These are phyloP conservation scores for Pristionchus arcanus DNA, from an alignment of 2,888 invertebrate genomes.

Conservation along the genomic window DNA sequence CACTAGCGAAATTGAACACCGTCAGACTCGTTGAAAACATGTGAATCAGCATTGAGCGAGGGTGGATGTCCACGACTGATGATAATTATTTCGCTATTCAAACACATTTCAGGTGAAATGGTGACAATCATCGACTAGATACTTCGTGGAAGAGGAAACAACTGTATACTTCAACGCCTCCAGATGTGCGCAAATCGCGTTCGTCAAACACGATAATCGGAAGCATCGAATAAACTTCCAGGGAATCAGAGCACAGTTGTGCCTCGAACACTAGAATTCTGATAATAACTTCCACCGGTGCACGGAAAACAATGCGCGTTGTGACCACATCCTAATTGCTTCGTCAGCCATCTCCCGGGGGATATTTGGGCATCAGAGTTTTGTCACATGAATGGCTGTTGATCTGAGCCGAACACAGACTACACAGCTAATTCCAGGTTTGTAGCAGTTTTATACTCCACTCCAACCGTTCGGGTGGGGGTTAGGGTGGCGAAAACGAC, in stretches of 20 bases:
- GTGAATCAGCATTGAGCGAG: neutral
- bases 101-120: neutral
- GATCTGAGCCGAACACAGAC: neutral
- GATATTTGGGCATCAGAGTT: neutral
- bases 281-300: neutral
- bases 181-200: neutral
- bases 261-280: neutral
- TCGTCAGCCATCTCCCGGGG: neutral
- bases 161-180: neutral
- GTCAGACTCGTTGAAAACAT: neutral
- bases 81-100: too few species aligned
- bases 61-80: neutral
- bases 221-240: neutral
- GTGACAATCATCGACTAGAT: too few species aligned
- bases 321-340: too few species aligned
- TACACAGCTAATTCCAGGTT: neutral
- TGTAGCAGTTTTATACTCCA: neutral
- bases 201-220: neutral
- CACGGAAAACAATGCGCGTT: neutral
- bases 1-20: neutral
- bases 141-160: too few species aligned
- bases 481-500: too few species aligned
- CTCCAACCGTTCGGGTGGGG: neutral
- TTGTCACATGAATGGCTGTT: neutral
- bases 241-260: neutral